These are phyloP conservation scores for Pseudonaja textilis DNA, from an alignment of 2,113 vertebrate genomes.

Conservation along the genomic window DNA sequence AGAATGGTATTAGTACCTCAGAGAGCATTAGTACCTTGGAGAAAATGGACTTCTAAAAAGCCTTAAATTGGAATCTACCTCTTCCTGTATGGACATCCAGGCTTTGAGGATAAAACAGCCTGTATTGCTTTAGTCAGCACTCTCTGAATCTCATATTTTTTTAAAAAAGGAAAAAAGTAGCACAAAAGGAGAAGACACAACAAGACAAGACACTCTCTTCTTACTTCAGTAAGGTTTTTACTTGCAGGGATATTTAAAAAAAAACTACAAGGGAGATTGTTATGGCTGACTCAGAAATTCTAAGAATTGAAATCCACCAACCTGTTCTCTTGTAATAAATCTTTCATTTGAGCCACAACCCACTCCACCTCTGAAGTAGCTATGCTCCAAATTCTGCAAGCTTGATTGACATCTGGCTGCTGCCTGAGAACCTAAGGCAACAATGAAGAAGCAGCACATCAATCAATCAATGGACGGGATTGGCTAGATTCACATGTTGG, in stretches of 20 bases:
- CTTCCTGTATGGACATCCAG: background rate
- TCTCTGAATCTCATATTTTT: background rate
- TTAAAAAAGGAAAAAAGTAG: background rate
- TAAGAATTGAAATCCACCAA: slow-evolving; percentile 26
- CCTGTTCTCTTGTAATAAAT: slow-evolving; percentile 80
- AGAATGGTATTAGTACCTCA: too few relatives aligned
- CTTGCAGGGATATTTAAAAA: background rate
- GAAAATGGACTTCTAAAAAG: background rate
- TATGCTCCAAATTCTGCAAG: slow-evolving; percentile 64
- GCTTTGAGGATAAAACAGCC: background rate
- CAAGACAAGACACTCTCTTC: background rate
- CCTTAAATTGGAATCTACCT: background rate
- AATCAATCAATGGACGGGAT: too few relatives aligned
- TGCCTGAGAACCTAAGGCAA: slow-evolving; percentile 66
- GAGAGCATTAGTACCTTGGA: background rate
- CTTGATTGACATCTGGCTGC: slow-evolving; percentile 54
- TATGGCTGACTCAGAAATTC: background rate
- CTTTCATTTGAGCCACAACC: slow-evolving; percentile 86
- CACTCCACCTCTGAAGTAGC: slow-evolving; percentile 82
- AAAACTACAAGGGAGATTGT: background rate
- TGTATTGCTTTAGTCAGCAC: background rate
- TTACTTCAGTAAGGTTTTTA: background rate
- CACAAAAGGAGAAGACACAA: background rate
- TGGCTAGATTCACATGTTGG: background rate
- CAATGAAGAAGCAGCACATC: slow-evolving; percentile 25